Evolutionary conservation across 2,113 vertebrate species (phyloP).

Genomic region (Tachycineta bicolor): DNA sequence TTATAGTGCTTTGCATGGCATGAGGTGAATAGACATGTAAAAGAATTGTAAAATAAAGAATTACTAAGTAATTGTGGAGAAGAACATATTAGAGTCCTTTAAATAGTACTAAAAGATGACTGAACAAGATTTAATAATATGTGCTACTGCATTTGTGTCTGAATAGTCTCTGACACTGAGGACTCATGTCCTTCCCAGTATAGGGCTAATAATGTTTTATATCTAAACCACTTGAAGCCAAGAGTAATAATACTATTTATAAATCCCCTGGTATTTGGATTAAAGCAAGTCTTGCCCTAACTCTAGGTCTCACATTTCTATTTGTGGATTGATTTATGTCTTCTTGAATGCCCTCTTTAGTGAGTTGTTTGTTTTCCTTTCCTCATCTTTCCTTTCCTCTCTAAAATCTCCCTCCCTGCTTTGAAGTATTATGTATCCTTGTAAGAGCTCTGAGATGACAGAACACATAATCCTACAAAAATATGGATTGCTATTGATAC

Average conservation of each 20-base stretch:
- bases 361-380: neutral
- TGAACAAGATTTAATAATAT: neutral
- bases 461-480: neutral
- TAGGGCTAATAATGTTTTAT: neutral
- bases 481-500: neutral
- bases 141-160: neutral
- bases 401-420: neutral
- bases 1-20: neutral
- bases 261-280: neutral
- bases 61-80: neutral
- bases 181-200: neutral
- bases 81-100: neutral
- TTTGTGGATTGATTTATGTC: neutral
- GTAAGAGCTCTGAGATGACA: neutral
- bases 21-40: neutral
- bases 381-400: neutral
- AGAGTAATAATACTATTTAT: neutral
- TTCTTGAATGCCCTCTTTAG: neutral
- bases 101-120: neutral
- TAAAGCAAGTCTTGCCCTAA: neutral
- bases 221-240: neutral
- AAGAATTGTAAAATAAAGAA: neutral
- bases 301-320: neutral
- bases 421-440: neutral
- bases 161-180: neutral